Base-by-base conservation (phyloP, 2,113 vertebrate species). In the Trogon surrucura region DNA sequence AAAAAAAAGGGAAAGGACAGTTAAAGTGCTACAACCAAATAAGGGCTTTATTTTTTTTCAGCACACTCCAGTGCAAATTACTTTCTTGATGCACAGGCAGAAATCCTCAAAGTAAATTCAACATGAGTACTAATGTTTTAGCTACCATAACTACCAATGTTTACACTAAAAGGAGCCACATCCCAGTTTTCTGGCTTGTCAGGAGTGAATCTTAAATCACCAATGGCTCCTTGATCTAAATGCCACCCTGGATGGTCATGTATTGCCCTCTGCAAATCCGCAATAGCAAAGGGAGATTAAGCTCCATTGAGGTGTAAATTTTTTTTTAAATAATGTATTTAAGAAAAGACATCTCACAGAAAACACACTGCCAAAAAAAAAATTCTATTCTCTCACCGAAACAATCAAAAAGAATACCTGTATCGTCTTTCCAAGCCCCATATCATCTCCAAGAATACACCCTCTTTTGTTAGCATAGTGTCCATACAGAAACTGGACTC, bases 381-480 rank as follows among this genome's bases (percentile, higher is more conserved):
- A n/a, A 4, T 64, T 4, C 22, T 45, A 18, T 23, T 72, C 4
- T 60, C 15, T 44, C 32, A 74, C 4, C 6, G 2, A 57, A 79
- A 54, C 6, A 87, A 70, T 26, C 12, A 62, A 79, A 85, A 79
- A 38, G 13, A 95, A 87, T 98, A 99, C 99, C 99, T 99, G 99
- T 85, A 99, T 96, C 78, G 99, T 99, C 97, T 99, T 99, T 89
- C 99, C 99, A 80, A 99, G 98, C 58, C 99, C 99, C 99, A 99
- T 99, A 91, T 99, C 99, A 91, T 99, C 99, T 65, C 99, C 99
- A 89, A 99, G 98, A 96, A 99, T 98, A 95, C 99, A 99, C 0
- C 99, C 99, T 80, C 95, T 98, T 91, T 98, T 98, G 56, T 73
- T 89, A 78, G 96, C 74, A 73, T 99, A 99, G 83, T 98, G 99